Conservation (phyloP, 2,113 vertebrate genomes). For the Centropristis striata region DNA sequence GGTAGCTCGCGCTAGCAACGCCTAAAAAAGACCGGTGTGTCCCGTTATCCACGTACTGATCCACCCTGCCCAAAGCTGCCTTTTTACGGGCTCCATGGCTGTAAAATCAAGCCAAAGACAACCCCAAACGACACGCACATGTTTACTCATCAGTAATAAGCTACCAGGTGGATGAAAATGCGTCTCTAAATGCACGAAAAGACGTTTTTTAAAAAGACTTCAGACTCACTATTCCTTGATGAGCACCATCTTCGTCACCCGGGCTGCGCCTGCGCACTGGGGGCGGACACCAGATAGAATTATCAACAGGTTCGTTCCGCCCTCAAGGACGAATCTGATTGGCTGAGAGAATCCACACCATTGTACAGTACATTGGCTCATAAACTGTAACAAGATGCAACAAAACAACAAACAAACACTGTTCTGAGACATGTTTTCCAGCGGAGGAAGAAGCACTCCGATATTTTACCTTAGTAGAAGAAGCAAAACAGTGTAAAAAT, state of each 20-base stretch:
- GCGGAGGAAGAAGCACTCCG: too few relatives aligned
- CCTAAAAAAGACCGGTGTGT: slow-evolving; percentile 80
- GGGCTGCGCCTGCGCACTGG: slow-evolving; percentile 83
- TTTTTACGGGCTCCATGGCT: not conserved
- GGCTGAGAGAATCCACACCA: slow-evolving; percentile 43
- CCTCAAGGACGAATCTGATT: slow-evolving; percentile 68
- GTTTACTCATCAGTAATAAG: not conserved
- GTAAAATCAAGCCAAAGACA: not conserved
- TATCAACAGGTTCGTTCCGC: slow-evolving; percentile 69
- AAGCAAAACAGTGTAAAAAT: too few relatives aligned
- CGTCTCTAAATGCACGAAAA: slow-evolving; percentile 15
- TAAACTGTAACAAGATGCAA: too few relatives aligned
- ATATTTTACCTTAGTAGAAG: too few relatives aligned
- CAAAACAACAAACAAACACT: too few relatives aligned
- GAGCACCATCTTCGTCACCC: slow-evolving; percentile 92
- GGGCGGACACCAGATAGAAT: slow-evolving; percentile 49
- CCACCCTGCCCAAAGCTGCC: slow-evolving; percentile 55
- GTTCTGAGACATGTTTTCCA: too few relatives aligned
- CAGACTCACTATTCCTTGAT: slow-evolving; percentile 95
- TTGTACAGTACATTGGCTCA: not conserved
- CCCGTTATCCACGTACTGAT: slow-evolving; percentile 72
- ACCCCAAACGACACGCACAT: not conserved
- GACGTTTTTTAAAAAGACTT: slow-evolving; percentile 57
- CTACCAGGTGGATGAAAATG: not conserved
- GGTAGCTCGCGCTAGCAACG: slow-evolving; percentile 70